These are phyloP conservation scores for Trisateles emortualis DNA, from an alignment of 2,888 invertebrate genomes.

Conservation along the genomic window DNA sequence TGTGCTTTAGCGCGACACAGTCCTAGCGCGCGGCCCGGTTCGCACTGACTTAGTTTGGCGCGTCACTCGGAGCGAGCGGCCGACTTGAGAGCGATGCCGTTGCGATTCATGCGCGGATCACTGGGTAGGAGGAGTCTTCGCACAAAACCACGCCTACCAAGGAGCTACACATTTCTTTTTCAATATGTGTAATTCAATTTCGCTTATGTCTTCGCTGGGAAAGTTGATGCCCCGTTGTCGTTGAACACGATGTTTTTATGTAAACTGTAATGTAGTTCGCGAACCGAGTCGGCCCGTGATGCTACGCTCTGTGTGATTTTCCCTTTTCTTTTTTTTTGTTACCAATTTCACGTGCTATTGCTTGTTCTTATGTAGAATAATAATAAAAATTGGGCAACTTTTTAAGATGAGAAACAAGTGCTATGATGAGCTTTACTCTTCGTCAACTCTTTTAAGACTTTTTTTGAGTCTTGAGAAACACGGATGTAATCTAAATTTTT, in stretches of 20 bases:
- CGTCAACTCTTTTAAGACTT: slow-evolving; percentile 2
- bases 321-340: slow-evolving; percentile 70
- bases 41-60: slow-evolving; percentile 65
- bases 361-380: slow-evolving; percentile 70
- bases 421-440: slow-evolving; percentile 11
- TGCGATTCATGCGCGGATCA: slow-evolving; percentile 80
- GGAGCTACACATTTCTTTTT: slow-evolving; percentile 87
- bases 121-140: slow-evolving; percentile 81
- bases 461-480: not conserved
- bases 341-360: slow-evolving; percentile 82
- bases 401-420: slow-evolving; percentile 42
- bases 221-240: slow-evolving; percentile 87
- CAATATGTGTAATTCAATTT: slow-evolving; percentile 88
- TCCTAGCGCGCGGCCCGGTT: slow-evolving; percentile 56
- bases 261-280: slow-evolving; percentile 86
- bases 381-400: slow-evolving; percentile 54
- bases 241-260: slow-evolving; percentile 87
- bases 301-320: slow-evolving; percentile 76
- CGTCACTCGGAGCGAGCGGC: slow-evolving; percentile 58
- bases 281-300: slow-evolving; percentile 80
- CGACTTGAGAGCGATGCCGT: slow-evolving; percentile 68
- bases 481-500: not conserved
- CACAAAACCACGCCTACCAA: slow-evolving; percentile 84
- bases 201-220: slow-evolving; percentile 87
- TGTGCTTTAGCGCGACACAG: slow-evolving; percentile 64